Evolutionary conservation across 2,797 vertebrate genomes (phyloP).

Genomic region (Xerus rutilus): DNA sequence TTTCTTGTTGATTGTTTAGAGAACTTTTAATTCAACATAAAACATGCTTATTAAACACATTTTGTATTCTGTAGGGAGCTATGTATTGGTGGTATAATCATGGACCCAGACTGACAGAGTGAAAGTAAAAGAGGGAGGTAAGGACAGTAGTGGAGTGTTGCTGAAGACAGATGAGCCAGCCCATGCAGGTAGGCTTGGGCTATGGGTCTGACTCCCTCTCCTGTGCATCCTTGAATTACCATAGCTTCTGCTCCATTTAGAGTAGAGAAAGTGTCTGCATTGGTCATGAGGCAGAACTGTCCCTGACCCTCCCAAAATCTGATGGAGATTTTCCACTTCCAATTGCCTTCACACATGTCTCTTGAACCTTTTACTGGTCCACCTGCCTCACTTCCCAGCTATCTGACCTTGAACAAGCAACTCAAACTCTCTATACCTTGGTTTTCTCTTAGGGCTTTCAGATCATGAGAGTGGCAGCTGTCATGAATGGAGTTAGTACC

Average conservation of each 20-base stretch:
- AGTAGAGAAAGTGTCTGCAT: background rate
- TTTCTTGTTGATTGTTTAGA: background rate
- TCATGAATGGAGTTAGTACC: background rate
- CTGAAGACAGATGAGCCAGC: no score
- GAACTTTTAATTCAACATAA: background rate
- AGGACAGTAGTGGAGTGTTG: background rate
- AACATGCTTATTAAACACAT: background rate
- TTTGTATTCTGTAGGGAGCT: background rate
- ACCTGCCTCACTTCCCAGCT: background rate
- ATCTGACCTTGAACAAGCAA: background rate
- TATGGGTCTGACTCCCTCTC: no score
- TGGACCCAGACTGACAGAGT: background rate
- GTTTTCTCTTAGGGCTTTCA: background rate
- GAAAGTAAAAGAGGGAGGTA: background rate
- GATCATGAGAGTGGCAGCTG: background rate
- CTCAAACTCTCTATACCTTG: background rate
- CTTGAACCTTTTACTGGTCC: background rate
- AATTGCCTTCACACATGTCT: background rate
- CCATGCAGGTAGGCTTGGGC: background rate
- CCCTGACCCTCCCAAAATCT: background rate
- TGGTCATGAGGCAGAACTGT: no score
- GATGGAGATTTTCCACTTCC: background rate
- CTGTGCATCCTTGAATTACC: rapidly evolving
- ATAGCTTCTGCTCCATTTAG: background rate
- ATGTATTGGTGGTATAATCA: rapidly evolving